Evolutionary conservation across 1,140 invertebrate genomes (phyloP).

Genomic region (Drosophila arizonae): DNA sequence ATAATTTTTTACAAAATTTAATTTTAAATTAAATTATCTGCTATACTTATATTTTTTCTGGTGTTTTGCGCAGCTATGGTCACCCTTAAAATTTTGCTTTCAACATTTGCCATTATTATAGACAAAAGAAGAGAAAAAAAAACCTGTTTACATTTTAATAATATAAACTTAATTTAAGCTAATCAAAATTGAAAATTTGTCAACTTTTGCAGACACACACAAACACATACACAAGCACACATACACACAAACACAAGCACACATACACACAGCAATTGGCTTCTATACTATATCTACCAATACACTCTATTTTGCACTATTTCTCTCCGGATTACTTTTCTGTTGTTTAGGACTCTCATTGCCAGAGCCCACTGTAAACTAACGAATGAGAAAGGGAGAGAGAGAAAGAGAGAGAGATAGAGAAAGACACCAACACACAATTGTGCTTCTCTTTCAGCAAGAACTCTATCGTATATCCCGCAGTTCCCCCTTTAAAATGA

Average conservation of each 20-base stretch:
- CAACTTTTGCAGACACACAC: conserved; percentile 13
- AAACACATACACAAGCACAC: conserved; percentile 2
- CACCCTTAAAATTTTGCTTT: background rate
- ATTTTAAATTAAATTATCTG: background rate
- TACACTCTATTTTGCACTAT: conserved; percentile 15
- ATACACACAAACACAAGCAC: conserved; percentile 8
- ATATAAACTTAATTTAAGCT: conserved; percentile 69
- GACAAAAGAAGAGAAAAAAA: background rate
- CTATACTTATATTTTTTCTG: conserved; percentile 25
- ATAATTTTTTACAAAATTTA: conserved; percentile 4
- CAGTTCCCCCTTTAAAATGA: no score
- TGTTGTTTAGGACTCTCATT: background rate
- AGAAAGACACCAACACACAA: conserved; percentile 55
- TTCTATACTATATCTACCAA: conserved; percentile 6
- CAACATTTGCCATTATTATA: conserved; percentile 1
- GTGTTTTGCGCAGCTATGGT: conserved; percentile 25
- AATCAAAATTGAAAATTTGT: conserved; percentile 43
- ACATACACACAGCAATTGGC: conserved; percentile 19
- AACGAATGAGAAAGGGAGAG: conserved; percentile 25
- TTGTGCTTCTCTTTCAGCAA: conserved; percentile 15
- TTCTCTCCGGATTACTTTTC: conserved; percentile 15
- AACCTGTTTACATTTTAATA: conserved; percentile 36
- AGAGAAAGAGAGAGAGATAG: conserved; percentile 15
- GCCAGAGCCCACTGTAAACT: no score
- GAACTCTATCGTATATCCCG: no score